Evolutionary conservation across 2,888 invertebrate genomes (phyloP), one percentile per base, ranked within the genome.

Genomic region (Drosophila histrio): DNA sequence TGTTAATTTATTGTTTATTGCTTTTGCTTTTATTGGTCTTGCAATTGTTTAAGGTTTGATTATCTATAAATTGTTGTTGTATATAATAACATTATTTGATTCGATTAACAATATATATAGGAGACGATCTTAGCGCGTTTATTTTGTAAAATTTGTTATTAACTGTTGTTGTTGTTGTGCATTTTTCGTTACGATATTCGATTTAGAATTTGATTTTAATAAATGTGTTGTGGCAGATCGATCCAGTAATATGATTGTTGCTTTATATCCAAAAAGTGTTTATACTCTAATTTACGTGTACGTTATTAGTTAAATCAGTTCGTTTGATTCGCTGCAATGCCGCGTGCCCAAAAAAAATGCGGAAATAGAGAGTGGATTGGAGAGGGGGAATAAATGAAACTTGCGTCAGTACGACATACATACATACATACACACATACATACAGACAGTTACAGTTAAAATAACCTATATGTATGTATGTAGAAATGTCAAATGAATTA

Each of bases 241-340:
- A 50, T 72, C 71, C 71, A 56, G 56, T 70, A 38, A 36, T 41
- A 36, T 54, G 21, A 8, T 43, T 17, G 15, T 26, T 39, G 17
- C 36, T 28, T 66, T 53, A 57, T 72, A 53, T 75, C 71, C 74
- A 65, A 28, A 44, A 7, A 52, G 54, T 56, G 61, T 73, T 41
- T 36, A 36, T 73, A 70, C 43, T 68, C 58, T 72, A 62, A 54
- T 65, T 73, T 49, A 63, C n/a, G 54, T 77, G 59, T 73, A 53
- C 30, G 49, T 60, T 67, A 52, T 24, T 49, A 34, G 46, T 53
- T 61, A 72, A 59, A 67, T 84, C 81, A 78, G 79, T 84, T 82
- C 80, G 76, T 64, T 75, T 72, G 60, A 60, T 76, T 79, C 79
- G 82, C 82, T 82, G 83, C 77, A 85, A 82, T 82, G 86, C 80